Conservation (phyloP, 2,797 vertebrate species). For the Diplodus puntazzo region DNA sequence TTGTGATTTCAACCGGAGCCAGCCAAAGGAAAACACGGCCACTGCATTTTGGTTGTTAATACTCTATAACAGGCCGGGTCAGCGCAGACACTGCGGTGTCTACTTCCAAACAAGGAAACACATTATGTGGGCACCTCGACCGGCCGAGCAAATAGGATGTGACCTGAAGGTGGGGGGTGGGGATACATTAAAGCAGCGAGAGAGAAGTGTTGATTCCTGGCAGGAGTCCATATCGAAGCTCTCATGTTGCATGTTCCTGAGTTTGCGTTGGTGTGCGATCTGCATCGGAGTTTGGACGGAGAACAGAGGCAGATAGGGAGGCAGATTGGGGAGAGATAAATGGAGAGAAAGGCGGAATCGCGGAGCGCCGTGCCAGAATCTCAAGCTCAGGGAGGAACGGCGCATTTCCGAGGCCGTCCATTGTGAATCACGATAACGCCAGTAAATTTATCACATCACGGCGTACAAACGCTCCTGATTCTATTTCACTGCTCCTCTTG, state of each 20-base stretch:
- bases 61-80: slow-evolving; percentile 50
- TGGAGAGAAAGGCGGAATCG: slow-evolving; percentile 50
- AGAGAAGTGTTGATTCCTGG: slow-evolving; percentile 49
- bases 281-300: slow-evolving; percentile 60
- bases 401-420: slow-evolving; percentile 42
- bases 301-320: slow-evolving; percentile 52
- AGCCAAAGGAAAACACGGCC: slow-evolving; percentile 44
- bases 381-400: slow-evolving; percentile 39
- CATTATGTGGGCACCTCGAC: slow-evolving; percentile 21
- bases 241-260: slow-evolving; percentile 32
- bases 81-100: slow-evolving; percentile 26
- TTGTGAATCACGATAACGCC: slow-evolving; percentile 37
- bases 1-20: slow-evolving; percentile 68
- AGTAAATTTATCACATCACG: slow-evolving; percentile 56
- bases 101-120: slow-evolving; percentile 27
- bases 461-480: slow-evolving; percentile 39
- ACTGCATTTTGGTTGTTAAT: slow-evolving; percentile 64
- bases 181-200: slow-evolving; percentile 13
- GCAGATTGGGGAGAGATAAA: slow-evolving; percentile 58
- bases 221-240: slow-evolving; percentile 26
- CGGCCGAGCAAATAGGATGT: slow-evolving; percentile 23
- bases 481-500: slow-evolving; percentile 56
- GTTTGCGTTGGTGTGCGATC: slow-evolving; percentile 53
- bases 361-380: slow-evolving; percentile 52
- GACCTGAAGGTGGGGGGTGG: slow-evolving; percentile 10